These are phyloP conservation scores for Dynastes maya DNA, from an alignment of 2,888 invertebrate species.

Conservation along the genomic window DNA sequence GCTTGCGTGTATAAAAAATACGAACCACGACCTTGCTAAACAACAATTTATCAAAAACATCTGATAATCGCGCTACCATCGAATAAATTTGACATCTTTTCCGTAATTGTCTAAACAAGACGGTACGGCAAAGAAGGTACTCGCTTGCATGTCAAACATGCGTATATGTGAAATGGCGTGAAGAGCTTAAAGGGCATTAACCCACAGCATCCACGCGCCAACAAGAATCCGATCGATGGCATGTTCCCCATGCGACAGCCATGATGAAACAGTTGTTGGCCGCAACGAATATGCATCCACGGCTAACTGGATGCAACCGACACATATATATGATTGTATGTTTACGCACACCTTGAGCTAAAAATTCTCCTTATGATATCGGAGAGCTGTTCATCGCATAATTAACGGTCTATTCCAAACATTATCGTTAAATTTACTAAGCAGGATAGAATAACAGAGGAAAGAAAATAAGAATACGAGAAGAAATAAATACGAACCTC, in stretches of 20 bases:
- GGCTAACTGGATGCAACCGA: constrained; percentile 47
- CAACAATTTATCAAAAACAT: constrained; percentile 36
- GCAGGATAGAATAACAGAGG: neutral
- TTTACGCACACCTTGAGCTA: constrained; percentile 44
- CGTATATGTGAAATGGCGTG: constrained; percentile 56
- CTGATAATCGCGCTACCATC: constrained; percentile 17
- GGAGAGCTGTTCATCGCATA: constrained; percentile 29
- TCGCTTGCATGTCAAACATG: constrained; percentile 34
- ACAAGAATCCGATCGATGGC: constrained; percentile 60
- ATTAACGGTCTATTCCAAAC: constrained; percentile 36
- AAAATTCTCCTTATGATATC: constrained; percentile 19
- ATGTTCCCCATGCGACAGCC: constrained; percentile 58
- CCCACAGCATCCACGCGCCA: constrained; percentile 60
- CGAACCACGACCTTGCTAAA: constrained; percentile 30
- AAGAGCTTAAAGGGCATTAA: constrained; percentile 62
- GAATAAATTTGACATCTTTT: constrained; percentile 23
- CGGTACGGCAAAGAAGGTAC: neutral
- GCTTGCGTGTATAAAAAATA: neutral
- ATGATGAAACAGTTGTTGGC: constrained; percentile 58
- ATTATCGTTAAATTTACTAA: constrained; percentile 41
- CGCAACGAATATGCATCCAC: constrained; percentile 43
- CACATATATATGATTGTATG: constrained; percentile 26
- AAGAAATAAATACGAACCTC: constrained; percentile 1
- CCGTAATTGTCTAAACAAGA: neutral
- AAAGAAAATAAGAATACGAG: neutral